These are phyloP conservation scores for Excalfactoria chinensis DNA, from an alignment of 2,113 vertebrate species.

Conservation along the genomic window DNA sequence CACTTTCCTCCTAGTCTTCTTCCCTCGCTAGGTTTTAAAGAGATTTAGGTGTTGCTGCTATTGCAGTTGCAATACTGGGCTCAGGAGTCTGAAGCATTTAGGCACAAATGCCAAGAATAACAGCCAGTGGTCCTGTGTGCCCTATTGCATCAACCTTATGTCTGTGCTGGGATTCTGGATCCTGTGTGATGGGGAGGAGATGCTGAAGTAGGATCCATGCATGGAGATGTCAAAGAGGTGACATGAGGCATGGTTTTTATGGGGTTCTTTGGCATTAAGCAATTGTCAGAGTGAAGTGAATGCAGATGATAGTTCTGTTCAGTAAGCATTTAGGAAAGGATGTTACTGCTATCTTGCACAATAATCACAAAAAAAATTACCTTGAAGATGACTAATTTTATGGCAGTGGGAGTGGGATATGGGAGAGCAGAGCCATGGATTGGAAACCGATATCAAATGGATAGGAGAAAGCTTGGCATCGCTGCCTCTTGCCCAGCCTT, in stretches of 20 bases:
- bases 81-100: neutral
- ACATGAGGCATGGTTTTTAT: accelerated
- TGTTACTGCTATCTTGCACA: slow-evolving; percentile 11
- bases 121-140: neutral
- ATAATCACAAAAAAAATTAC: neutral
- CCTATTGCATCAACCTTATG: neutral
- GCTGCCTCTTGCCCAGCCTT: neutral
- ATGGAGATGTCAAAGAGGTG: accelerated
- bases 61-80: neutral
- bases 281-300: neutral
- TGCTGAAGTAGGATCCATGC: neutral
- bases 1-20: accelerated
- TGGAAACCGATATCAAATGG: neutral
- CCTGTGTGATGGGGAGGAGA: neutral
- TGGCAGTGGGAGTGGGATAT: neutral
- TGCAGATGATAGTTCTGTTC: neutral
- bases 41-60: neutral
- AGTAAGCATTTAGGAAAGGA: slow-evolving; percentile 3
- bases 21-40: neutral
- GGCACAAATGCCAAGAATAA: neutral
- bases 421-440: neutral
- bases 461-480: neutral
- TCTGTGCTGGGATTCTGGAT: neutral
- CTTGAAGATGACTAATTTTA: slow-evolving; percentile 8
- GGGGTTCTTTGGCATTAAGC: neutral